Evolutionary conservation across 1,140 invertebrate species (phyloP), one percentile per base, ranked within the genome.

Genomic region (Nymphalis io): DNA sequence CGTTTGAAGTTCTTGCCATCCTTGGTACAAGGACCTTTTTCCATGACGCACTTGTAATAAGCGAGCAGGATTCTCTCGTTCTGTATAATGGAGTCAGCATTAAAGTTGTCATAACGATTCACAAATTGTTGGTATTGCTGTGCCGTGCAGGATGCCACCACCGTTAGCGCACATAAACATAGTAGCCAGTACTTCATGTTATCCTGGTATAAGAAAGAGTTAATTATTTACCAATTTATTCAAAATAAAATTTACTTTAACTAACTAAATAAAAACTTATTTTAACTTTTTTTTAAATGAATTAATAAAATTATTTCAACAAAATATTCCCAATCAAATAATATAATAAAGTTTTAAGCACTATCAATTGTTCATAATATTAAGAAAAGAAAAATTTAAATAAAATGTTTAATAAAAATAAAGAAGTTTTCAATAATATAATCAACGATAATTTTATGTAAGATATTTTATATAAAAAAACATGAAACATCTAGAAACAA

Each of bases 41-140:
- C 94, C 88, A 96, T 88, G 73, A 96, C 87, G 70, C 95, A 96
- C 59, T 94, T 94, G 60, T 95, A 93, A 74, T 96, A 96, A 67
- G 94, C 94, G 1, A 92, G 92, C 3, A 96, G 91, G 11, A 96
- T 93, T 39, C 95, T 93, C 21, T 93, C 89, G 74, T 96, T 96
- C 60, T 92, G 88, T 15, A 96, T 89, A 48, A 96, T 94, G 13
- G 90, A 92, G 53, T 96, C 95, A 0, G 96, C 90, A 71, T 96
- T 94, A 55, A 96, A 87, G 70, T 94, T 93, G 76, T 96, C 95
- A 39, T 88, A 88, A 10, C 80, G 75, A 72, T 86, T 85, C 42
- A 74, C 51, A 51, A 77, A 70, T 44, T 83, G 81, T 60, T 69
- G 68, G 27, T 53, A 53, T n/a, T 85, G 79, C 60, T 87, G 85